Base-by-base conservation (phyloP, 2,113 vertebrate genomes). In the Melanostigma gelatinosum region DNA sequence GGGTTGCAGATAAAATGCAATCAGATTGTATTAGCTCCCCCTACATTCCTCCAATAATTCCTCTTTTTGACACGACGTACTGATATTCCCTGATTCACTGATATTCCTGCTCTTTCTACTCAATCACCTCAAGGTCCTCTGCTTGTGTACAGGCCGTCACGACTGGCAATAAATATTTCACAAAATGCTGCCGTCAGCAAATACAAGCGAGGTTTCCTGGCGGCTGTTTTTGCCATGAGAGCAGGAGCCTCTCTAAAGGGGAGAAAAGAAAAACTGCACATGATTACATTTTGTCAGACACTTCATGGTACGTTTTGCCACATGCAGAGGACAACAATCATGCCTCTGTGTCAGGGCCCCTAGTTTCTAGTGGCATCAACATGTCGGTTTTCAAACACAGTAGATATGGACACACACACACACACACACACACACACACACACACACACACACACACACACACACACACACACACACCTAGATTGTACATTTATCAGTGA, bases 41-140 rank as follows among this genome's bases (percentile, higher is more conserved):
- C 74, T 74, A 61, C 48, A 72, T 85, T 77, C 71, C 68, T 90
- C 80, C 77, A 79, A 92, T 74, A 57, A 60, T 80, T 85, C 67
- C 82, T 84, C 83, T 76, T 20, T 77, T 58, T 88, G 79, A 89
- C 79, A 78, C 58, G 18, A 66, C 55, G 58, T 78, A 34, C 81
- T 71, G 88, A 87, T 87, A 77, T 80, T 85, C 77, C 76, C 84
- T n/a, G n/a, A n/a, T n/a, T 67, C 73, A 77, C 81, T 79, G 75
- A 82, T 76, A 65, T 32, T 79, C 82, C 64, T 67, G 60, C 80
- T 85, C 86, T 22, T 42, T 80, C 77, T 84, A 89, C 87, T 93
- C 91, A 80, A 92, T 94, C 93, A 93, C 72, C 76, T 88, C 89
- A 91, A 92, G 90, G 90, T 92, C 83, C 79, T 83, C 70, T 38